phyloP scores from a whole-genome alignment of 2,797 vertebrate species.

The Cercopithecus neglectus region DNA sequence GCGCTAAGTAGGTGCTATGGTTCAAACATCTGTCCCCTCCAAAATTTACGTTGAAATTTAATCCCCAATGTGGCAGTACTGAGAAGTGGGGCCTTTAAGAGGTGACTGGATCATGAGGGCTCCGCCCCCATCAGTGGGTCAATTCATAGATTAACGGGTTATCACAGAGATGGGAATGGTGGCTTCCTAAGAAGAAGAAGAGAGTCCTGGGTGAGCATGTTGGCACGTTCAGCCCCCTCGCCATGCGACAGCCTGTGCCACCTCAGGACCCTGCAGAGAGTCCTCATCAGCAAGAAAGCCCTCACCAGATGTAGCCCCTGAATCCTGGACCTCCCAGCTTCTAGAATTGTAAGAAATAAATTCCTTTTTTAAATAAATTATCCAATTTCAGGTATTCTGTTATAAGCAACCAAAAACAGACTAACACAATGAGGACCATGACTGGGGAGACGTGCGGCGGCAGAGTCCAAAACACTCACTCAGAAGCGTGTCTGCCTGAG shows the following conservation, averaged over 20 bases:
- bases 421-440: neutral
- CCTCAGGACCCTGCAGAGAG: neutral
- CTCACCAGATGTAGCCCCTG: neutral
- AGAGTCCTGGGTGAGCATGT: neutral
- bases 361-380: neutral
- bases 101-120: neutral
- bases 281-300: neutral
- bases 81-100: neutral
- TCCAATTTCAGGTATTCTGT: neutral
- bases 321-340: neutral
- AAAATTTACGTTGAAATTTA: neutral
- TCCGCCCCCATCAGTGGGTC: neutral
- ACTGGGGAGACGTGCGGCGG: accelerated
- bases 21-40: neutral
- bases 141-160: neutral
- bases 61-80: neutral
- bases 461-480: neutral
- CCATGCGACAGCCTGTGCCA: neutral
- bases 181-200: neutral
- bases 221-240: neutral
- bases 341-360: neutral
- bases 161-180: neutral
- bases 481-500: accelerated
- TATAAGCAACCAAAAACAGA: neutral
- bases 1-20: neutral